Percentiles rank a stretch among this genome's conserved stretches.
Conservation (phyloP, 2,888 invertebrate genomes). For the Thera obeliscata region DNA sequence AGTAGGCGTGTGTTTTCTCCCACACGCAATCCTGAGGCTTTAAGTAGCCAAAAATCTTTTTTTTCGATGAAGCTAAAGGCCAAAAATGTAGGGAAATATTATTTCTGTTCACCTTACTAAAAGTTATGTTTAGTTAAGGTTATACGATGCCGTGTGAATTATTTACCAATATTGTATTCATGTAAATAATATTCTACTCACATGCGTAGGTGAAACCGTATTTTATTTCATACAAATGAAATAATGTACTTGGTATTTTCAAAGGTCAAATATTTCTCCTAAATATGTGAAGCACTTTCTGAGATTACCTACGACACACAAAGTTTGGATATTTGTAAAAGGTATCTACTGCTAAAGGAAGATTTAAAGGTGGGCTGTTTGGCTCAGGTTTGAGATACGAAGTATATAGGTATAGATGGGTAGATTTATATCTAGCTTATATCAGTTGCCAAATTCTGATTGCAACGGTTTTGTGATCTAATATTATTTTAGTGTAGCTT, state of each 20-base stretch:
- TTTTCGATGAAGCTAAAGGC: background rate
- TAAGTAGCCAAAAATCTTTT: too few relatives aligned
- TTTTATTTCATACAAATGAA: slow-evolving; percentile 7
- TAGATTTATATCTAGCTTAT: background rate
- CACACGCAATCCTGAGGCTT: too few relatives aligned
- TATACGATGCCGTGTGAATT: background rate
- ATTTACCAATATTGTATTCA: background rate
- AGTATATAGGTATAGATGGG: background rate
- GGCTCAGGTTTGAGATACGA: slow-evolving; percentile 23
- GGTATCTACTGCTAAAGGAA: slow-evolving; percentile 23
- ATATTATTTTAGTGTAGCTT: background rate
- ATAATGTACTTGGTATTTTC: slow-evolving; percentile 16
- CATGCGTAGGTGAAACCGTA: slow-evolving; percentile 1
- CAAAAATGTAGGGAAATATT: too few relatives aligned
- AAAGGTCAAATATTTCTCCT: slow-evolving; percentile 36
- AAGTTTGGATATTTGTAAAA: slow-evolving; percentile 31
- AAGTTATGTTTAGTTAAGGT: background rate
- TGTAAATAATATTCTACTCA: background rate
- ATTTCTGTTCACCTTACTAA: too few relatives aligned
- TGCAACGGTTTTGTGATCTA: slow-evolving; percentile 6
- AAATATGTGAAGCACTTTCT: slow-evolving; percentile 37
- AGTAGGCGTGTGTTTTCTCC: background rate
- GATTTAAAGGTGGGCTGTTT: slow-evolving; percentile 35
- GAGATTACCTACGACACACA: slow-evolving; percentile 30
- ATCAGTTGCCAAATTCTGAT: slow-evolving; percentile 33